Evolutionary conservation across 2,888 invertebrate species (phyloP).

Genomic region (Amphipoea oculea): DNA sequence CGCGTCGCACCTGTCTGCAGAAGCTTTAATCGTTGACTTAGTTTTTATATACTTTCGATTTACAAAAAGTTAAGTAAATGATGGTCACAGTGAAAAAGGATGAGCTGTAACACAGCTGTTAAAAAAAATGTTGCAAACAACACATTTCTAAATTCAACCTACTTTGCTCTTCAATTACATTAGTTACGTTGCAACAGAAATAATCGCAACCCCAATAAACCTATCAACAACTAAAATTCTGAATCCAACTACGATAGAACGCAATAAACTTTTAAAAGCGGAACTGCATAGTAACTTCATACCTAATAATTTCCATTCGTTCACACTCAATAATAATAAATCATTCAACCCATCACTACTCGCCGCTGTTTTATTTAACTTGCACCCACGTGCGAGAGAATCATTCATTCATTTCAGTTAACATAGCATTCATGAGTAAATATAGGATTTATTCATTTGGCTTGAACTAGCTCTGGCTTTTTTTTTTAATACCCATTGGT

Average conservation of each 20-base stretch:
- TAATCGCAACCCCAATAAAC: slow-evolving; percentile 1
- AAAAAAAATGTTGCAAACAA: background rate
- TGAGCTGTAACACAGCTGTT: background rate
- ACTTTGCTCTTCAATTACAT: background rate
- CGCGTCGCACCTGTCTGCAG: background rate
- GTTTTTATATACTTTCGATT: no score
- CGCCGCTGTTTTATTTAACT: slow-evolving; percentile 50
- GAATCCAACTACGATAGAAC: background rate
- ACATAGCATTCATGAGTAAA: slow-evolving; percentile 23
- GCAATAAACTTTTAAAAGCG: slow-evolving; percentile 39
- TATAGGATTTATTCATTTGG: slow-evolving; percentile 22
- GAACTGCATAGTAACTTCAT: slow-evolving; percentile 46
- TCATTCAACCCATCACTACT: slow-evolving; percentile 56
- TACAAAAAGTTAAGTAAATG: background rate
- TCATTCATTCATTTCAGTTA: slow-evolving; percentile 46
- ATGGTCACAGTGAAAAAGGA: background rate
- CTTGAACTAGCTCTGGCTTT: background rate
- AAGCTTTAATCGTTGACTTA: no score
- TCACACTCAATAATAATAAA: slow-evolving; percentile 62
- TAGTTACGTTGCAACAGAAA: slow-evolving; percentile 17
- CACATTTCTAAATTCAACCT: slow-evolving; percentile 2
- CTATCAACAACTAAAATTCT: slow-evolving; percentile 21
- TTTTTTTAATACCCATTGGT: background rate
- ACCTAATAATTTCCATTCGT: slow-evolving; percentile 43
- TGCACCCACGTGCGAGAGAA: slow-evolving; percentile 38